These are phyloP conservation scores for Lacerta bilineata DNA, from an alignment of 2,797 vertebrate species.

Conservation along the genomic window DNA sequence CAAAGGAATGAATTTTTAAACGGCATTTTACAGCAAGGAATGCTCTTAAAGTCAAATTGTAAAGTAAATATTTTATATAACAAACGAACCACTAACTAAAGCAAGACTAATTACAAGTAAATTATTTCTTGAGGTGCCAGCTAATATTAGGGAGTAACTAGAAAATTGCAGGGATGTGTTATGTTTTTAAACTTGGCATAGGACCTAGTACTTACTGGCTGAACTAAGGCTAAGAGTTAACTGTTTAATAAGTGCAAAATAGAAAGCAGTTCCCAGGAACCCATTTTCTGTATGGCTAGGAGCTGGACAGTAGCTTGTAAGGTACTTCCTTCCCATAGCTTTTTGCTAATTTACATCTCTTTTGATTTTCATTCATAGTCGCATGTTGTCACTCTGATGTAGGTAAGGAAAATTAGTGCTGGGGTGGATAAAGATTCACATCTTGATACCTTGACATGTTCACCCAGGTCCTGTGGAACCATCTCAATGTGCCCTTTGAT, in stretches of 20 bases:
- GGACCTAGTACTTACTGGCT: neutral
- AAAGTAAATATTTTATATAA: constrained; percentile 45
- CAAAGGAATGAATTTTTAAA: constrained; percentile 47
- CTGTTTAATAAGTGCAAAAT: neutral
- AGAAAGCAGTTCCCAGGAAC: neutral
- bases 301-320: neutral
- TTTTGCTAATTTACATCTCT: neutral
- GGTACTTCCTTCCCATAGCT: neutral
- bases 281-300: neutral
- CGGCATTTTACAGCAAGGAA: constrained; percentile 39
- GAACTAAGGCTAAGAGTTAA: neutral
- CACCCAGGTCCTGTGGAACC: neutral
- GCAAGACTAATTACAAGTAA: constrained; percentile 36
- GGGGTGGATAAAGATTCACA: neutral
- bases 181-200: constrained; percentile 1
- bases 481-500: neutral
- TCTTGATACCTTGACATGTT: neutral
- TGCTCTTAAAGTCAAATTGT: constrained; percentile 38
- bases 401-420: neutral
- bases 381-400: neutral
- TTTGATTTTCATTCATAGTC: neutral
- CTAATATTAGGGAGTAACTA: neutral
- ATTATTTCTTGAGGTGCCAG: constrained; percentile 26
- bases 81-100: constrained; percentile 40
- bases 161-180: neutral